Evolutionary conservation across 1,140 invertebrate genomes (phyloP).

Genomic region (Pseudomyrmex concolor): DNA sequence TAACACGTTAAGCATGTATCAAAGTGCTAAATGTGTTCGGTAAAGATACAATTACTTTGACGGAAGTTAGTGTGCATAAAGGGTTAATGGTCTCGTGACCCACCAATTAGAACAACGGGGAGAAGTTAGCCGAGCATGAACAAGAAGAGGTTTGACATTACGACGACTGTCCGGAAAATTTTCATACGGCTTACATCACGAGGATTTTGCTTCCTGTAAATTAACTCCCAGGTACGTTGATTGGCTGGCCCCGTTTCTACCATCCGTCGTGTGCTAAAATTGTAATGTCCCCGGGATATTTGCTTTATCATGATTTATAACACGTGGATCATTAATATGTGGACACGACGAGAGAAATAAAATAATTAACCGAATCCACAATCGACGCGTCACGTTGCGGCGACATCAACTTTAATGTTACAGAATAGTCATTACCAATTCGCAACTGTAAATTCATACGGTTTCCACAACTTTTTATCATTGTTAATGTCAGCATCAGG

Average conservation of each 20-base stretch:
- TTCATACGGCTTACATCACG: neutral
- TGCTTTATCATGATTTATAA: neutral
- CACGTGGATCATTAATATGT: neutral
- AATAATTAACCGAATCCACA: neutral
- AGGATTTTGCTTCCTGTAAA: conserved; percentile 44
- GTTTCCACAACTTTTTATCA: neutral
- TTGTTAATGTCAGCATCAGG: neutral
- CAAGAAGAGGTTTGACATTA: neutral
- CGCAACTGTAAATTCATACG: neutral
- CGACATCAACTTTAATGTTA: neutral
- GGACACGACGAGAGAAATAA: neutral
- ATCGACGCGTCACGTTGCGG: neutral
- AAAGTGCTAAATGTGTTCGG: conserved; percentile 17
- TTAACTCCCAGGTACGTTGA: conserved; percentile 45
- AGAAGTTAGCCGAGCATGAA: conserved; percentile 49
- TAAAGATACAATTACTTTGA: neutral
- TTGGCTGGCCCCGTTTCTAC: neutral
- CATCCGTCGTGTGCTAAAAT: neutral
- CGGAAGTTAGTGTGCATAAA: conserved; percentile 25
- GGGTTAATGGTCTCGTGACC: conserved; percentile 30
- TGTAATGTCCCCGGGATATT: neutral
- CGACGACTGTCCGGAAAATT: conserved; percentile 13
- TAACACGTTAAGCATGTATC: conserved; percentile 3
- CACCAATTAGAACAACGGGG: conserved; percentile 1
- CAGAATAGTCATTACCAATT: neutral